Percentiles rank a stretch among this genome's conserved stretches.
phyloP scores from a whole-genome alignment of 2,888 invertebrate species.

The Thecocarcelia acutangulata region DNA sequence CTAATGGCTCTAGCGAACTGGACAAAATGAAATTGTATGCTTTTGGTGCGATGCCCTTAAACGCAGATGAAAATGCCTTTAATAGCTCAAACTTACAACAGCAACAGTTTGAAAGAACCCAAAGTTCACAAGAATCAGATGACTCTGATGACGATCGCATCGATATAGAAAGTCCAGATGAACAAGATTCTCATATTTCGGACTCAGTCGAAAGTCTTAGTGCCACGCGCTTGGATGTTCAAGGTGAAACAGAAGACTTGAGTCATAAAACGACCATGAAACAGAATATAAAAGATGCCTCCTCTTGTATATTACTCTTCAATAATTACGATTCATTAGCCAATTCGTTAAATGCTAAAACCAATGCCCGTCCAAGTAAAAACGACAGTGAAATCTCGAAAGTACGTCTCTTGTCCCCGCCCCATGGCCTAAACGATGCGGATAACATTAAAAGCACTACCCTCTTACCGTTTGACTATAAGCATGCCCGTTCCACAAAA shows the following conservation, averaged over 20 bases:
- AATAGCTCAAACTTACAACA: constrained; percentile 35
- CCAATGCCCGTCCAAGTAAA: constrained; percentile 75
- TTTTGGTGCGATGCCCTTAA: constrained; percentile 57
- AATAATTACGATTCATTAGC: constrained; percentile 76
- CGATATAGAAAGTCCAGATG: constrained; percentile 80
- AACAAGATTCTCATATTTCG: constrained; percentile 80
- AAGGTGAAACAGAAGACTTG: constrained; percentile 70
- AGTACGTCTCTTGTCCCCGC: constrained; percentile 31
- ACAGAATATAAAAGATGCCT: constrained; percentile 69
- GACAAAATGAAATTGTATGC: constrained; percentile 66
- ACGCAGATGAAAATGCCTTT: constrained; percentile 59
- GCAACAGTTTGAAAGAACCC: constrained; percentile 66
- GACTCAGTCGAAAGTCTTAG: constrained; percentile 80
- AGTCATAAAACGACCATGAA: constrained; percentile 39
- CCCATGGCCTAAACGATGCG: constrained; percentile 31
- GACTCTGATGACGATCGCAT: constrained; percentile 80
- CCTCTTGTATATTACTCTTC: constrained; percentile 76
- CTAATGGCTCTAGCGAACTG: constrained; percentile 48
- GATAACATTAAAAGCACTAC: constrained; percentile 71
- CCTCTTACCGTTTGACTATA: constrained; percentile 74
- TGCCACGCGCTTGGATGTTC: constrained; percentile 75
- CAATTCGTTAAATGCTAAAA: constrained; percentile 71
- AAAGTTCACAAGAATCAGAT: constrained; percentile 75
- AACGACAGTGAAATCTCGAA: constrained; percentile 59
- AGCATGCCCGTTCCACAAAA: constrained; percentile 73